Conservation (phyloP, 1,140 invertebrate genomes). For the Drosophila mayri region DNA sequence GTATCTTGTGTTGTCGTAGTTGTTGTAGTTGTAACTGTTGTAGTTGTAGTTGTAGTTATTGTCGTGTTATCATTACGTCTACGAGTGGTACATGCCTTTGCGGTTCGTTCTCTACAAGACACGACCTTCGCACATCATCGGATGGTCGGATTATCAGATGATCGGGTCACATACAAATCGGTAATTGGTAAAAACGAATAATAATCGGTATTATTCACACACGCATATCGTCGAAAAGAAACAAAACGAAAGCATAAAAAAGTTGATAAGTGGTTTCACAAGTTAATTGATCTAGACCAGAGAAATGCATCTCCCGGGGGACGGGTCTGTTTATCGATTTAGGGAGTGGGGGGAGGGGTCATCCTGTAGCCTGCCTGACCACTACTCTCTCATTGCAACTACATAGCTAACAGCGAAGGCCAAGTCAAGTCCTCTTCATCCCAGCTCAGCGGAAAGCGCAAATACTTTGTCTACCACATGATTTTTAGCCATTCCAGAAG, state of each 20-base stretch:
- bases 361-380: constrained; percentile 20
- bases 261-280: constrained; percentile 44
- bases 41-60: constrained; percentile 72
- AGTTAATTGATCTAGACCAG: constrained; percentile 14
- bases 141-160: constrained; percentile 16
- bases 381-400: constrained; percentile 45
- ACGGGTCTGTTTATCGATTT: not conserved
- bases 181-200: constrained; percentile 30
- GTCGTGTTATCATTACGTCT: constrained; percentile 79
- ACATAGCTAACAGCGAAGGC: constrained; percentile 16
- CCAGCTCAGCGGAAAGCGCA: constrained; percentile 26
- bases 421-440: constrained; percentile 5
- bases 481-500: constrained; percentile 50
- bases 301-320: constrained; percentile 1
- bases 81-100: constrained; percentile 79
- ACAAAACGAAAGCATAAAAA: constrained; percentile 57
- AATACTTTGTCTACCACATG: constrained; percentile 16
- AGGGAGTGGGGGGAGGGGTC: not conserved
- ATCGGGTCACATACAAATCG: constrained; percentile 42
- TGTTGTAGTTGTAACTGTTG: constrained; percentile 63
- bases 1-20: constrained; percentile 80
- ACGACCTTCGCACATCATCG: constrained; percentile 72
- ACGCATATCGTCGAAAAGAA: constrained; percentile 41
- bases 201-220: constrained; percentile 30
- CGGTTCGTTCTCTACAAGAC: constrained; percentile 77